Evolutionary conservation across 2,797 vertebrate genomes (phyloP), one percentile per base, ranked within the genome.

Genomic region (Malacoraja senta): DNA sequence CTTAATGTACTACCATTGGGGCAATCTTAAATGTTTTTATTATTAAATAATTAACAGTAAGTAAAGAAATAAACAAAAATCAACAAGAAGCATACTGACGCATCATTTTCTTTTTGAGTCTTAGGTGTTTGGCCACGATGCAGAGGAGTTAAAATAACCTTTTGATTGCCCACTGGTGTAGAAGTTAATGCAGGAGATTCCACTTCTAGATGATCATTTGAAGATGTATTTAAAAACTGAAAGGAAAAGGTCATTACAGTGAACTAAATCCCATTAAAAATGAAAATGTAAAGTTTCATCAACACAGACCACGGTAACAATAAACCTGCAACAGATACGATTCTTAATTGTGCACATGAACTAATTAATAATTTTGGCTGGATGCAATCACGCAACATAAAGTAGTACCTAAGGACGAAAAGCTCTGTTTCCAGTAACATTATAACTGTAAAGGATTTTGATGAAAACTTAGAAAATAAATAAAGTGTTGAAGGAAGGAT

Each of bases 221-320:
- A 96, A 44, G 98, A 97, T 93, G 98, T 97, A 96, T 97, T 99
- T 94, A 99, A 96, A 95, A 99, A 98, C 99, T 99, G 96, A 93
- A 21, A 88, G 94, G 80, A 35, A 72, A 93, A 95, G 93, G 92
- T 53, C 71, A 92, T 92, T 38, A 71, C 8, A 26, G 35, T 92
- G 68, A 92, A 53, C 38, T 92, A 24, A 92, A 92, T n/a, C 3
- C 10, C 74, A 76, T 44, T 26, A 92, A 92, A 92, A 92, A n/a
- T 10, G 6, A 44, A 53, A 74, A 4, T 92, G 58, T 92, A 68
- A 88, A 88, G 61, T n/a, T 35, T 8, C n/a, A 88, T 68, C 63
- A 35, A 65, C 38, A 58, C 12, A 72, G 71, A 29, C 38, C 44
- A 76, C 12, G 38, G 71, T 74, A 83, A 65, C 63, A 88, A 32